phyloP scores from a whole-genome alignment of 2,797 vertebrate genomes.

The Rhadinocentrus ornatus region DNA sequence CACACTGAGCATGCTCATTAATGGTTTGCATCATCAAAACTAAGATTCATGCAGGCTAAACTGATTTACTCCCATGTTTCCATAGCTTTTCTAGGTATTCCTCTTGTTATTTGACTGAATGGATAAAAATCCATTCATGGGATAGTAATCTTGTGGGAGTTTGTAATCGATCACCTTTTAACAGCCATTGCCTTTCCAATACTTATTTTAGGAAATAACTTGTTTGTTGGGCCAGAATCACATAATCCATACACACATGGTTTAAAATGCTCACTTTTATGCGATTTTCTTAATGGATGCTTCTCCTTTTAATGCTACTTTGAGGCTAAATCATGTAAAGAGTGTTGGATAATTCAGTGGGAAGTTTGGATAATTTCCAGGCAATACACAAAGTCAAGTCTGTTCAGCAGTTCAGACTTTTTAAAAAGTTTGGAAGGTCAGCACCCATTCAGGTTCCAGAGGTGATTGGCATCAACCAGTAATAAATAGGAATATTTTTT shows the following conservation, averaged over 20 bases:
- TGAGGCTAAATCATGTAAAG: not conserved
- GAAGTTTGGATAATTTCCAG: not conserved
- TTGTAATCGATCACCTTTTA: too few relatives aligned
- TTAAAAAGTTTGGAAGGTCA: conserved; percentile 7
- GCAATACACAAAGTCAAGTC: not conserved
- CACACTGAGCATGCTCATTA: too few relatives aligned
- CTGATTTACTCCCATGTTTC: too few relatives aligned
- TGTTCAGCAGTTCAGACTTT: not conserved
- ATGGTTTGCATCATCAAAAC: too few relatives aligned
- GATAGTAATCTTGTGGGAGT: too few relatives aligned
- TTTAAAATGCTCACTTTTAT: not conserved
- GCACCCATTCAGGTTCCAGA: not conserved
- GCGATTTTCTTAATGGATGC: not conserved
- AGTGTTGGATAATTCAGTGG: not conserved
- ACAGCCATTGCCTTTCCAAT: not conserved
- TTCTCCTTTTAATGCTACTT: not conserved
- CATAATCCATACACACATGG: not conserved
- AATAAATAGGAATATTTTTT: not conserved
- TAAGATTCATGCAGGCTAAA: too few relatives aligned
- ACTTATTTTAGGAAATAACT: too few relatives aligned
- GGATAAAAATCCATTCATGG: too few relatives aligned
- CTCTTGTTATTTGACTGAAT: too few relatives aligned
- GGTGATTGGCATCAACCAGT: not conserved
- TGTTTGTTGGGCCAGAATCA: not conserved
- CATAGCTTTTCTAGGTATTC: too few relatives aligned